These are phyloP conservation scores for Lycorma delicatula DNA, from an alignment of 1,140 invertebrate genomes.

Conservation along the genomic window DNA sequence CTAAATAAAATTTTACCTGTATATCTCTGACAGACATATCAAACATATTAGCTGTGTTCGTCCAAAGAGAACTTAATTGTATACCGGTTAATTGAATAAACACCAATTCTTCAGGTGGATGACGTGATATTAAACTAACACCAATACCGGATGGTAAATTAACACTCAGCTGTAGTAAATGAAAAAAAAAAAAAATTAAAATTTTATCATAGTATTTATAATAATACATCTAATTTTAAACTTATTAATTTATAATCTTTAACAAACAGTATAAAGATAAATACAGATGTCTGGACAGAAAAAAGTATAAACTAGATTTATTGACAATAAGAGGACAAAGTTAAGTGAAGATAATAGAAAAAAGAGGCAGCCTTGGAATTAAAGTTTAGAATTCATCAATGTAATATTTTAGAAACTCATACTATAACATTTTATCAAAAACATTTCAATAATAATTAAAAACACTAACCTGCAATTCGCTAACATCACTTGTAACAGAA, in stretches of 20 bases:
- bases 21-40: conserved; percentile 68
- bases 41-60: conserved; percentile 46
- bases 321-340: too few species aligned
- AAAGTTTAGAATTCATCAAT: too few species aligned
- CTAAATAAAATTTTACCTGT: conserved; percentile 51
- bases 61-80: conserved; percentile 52
- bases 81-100: conserved; percentile 70
- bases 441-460: too few species aligned
- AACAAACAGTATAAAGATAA: neutral
- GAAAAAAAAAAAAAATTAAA: too few species aligned
- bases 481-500: conserved; percentile 21
- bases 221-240: too few species aligned
- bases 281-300: too few species aligned
- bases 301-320: too few species aligned
- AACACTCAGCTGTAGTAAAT: conserved; percentile 48
- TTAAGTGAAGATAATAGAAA: too few species aligned
- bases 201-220: too few species aligned
- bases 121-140: conserved; percentile 71
- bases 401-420: too few species aligned
- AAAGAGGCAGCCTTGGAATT: too few species aligned
- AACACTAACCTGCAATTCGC: conserved; percentile 6
- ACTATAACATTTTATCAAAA: too few species aligned
- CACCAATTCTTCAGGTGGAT: conserved; percentile 74
- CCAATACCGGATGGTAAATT: conserved; percentile 62
- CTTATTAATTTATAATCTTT: neutral